A percentile compares a stretch with the other conserved stretches of the same genome.
phyloP scores from a whole-genome alignment of 2,888 invertebrate species.

The Eristalis arbustorum region DNA sequence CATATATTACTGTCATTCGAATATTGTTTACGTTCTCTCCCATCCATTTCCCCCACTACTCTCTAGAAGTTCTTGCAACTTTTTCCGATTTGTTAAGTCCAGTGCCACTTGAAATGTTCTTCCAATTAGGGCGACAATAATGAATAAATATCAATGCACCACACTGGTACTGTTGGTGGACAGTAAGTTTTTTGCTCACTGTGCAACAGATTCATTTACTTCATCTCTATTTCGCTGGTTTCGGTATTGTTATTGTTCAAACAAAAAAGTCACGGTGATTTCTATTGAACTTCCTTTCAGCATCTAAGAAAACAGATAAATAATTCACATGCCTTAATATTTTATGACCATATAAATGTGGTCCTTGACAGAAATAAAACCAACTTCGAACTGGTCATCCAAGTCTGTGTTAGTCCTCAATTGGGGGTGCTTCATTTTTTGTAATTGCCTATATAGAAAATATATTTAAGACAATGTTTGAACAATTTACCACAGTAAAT shows the following conservation, averaged over 20 bases:
- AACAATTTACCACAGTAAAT: too few relatives aligned
- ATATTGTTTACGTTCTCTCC: not conserved
- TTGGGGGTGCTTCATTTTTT: too few relatives aligned
- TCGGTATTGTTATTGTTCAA: conserved; percentile 9
- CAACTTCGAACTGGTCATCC: not conserved
- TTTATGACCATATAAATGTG: not conserved
- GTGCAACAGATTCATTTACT: not conserved
- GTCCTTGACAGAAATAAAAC: not conserved
- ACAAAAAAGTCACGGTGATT: not conserved
- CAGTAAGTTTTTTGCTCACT: not conserved
- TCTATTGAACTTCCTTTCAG: conserved; percentile 6
- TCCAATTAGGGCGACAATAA: not conserved
- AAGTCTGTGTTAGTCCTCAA: too few relatives aligned
- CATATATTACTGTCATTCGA: not conserved
- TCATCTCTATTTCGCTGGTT: not conserved
- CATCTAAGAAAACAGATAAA: conserved; percentile 23
- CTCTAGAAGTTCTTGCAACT: not conserved
- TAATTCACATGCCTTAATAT: conserved; percentile 16
- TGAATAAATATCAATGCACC: not conserved
- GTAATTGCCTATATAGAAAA: not conserved
- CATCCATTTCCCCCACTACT: not conserved
- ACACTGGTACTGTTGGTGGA: not conserved
- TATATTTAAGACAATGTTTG: too few relatives aligned
- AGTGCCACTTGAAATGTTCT: not conserved
- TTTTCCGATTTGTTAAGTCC: not conserved